Evolutionary conservation across 2,888 invertebrate genomes (phyloP), one percentile per base, ranked within the genome.

Genomic region (Catocala fraxini): DNA sequence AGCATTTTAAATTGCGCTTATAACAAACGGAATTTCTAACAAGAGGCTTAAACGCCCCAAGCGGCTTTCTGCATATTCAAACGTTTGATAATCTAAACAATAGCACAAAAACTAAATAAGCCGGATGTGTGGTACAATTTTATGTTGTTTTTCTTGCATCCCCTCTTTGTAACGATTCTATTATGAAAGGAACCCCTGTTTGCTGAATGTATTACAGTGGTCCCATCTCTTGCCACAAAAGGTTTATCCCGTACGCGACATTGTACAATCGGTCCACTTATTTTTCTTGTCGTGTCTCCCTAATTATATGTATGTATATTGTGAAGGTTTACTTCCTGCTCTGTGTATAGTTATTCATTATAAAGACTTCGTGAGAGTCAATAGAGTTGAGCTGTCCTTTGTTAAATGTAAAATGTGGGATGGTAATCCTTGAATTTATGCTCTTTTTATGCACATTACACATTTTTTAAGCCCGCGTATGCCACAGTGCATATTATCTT

Each of bases 171-270:
- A 68, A 75, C 75, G 69, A 75, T 80, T 82, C 78, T 83, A 81
- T 85, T 85, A 84, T 85, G 76, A 81, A 73, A 80, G 70, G 79
- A 73, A 25, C 74, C 80, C 78, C 72, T 83, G 85, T 85, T 85
- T 83, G 80, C 73, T 59, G 73, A 83, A 79, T 75, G 81, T 84
- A 83, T 84, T 83, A 86, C 79, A 57, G 62, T 69, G 79, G 79
- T 75, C 75, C 79, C 80, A 77, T 82, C 75, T 79, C 67, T 59
- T 62, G 63, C 68, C 79, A 79, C 85, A 82, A 82, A 76, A 83
- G 83, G 80, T 79, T 79, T 82, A 75, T 77, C 69, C 71, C 61
- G 73, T 68, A 57, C 68, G 67, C 60, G 56, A 68, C 58, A 51
- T 56, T 51, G 56, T 61, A 63, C 68, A 67, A 70, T 66, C 51